Evolutionary conservation across 1,140 invertebrate species (phyloP), one percentile per base, ranked within the genome.

Genomic region (Cydia amplana): DNA sequence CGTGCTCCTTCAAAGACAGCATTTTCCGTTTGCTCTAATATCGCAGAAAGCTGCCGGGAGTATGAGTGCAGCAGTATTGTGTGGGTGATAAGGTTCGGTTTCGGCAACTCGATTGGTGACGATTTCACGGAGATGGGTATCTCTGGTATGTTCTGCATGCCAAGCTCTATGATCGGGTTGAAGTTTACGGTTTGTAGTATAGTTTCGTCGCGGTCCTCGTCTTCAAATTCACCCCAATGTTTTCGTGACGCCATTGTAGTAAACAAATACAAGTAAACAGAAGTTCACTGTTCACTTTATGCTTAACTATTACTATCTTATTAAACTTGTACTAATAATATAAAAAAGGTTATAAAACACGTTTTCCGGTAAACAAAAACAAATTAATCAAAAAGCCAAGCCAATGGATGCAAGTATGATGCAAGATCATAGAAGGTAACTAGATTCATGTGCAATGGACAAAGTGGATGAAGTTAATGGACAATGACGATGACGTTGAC

Each of bases 141-240:
- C 83, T 93, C 91, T 6, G 91, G 88, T 70, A 92, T 93, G 67
- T 92, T 93, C 82, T 93, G 92, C 88, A 93, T 89, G 12, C 91
- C 92, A 18, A 93, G 79, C 79, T 93, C 93, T 23, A 93, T 93
- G n/a, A 93, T 90, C 3, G 91, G 91, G 76, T 88, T 92, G 77
- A 93, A 93, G 64, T 93, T 93, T 2, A 92, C 91, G 74, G 83
- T 92, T 77, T 91, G 91, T n/a, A 88, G 72, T 75, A 90, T 72
- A 1, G 83, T 84, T 64, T 93, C 89, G 55, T 93, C 86, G 36
- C 77, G 79, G 32, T 79, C 79, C 40, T 87, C 85, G 20, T 88
- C 85, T 75, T 92, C 90, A 75, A 93, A 86, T 83, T 93, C 92
- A 73, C 93, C 93, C 93, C 93, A 93, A 9, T 89, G 80, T 74